Base-by-base conservation (phyloP, 2,888 invertebrate species). In the Lepidochitona cinerea region DNA sequence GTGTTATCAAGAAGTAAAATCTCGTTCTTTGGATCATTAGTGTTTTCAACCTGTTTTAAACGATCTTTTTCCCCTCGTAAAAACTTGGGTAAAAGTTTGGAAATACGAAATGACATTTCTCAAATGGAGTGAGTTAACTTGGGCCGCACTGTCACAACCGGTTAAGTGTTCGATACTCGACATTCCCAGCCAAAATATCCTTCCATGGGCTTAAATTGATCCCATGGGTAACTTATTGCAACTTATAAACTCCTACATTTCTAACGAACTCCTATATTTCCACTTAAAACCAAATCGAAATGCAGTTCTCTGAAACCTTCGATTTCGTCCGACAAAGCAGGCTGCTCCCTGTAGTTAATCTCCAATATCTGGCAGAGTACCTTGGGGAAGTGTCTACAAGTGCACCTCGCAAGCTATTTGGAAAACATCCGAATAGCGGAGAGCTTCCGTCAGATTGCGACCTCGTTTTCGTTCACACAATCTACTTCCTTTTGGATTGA, bases 1-100 rank as follows among this genome's bases (percentile, higher is more conserved):
- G 86, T 85, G 70, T 86, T 87, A 75, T 87, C 87, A 67, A 87
- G 70, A 71, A 87, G 84, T 7, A 85, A 75, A 7, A 87, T 76
- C 69, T 78, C 79, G 72, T 81, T 76, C n/a, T 77, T 81, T n/a
- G 73, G 35, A 36, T 76, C 75, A 32, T 70, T 64, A 6, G 68
- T 75, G 70, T 53, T 67, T 18, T 41, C 68, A 53, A 70, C 66
- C 37, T 65, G 68, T 35, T 64, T 37, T 18, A 73, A 76, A 64
- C 76, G 77, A 54, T 77, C 79, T 68, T 83, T 82, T 33, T 83
- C 85, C 49, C 83, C 79, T 72, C 85, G 75, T 23, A 87, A 77
- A 72, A 87, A 84, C 78, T 81, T 82, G 23, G 87, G 87, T 37
- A 87, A 68, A 71, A 87, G 83, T 65, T 83, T 66, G 4, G 66